phyloP scores from a whole-genome alignment of 2,113 vertebrate genomes.

The Meriones unguiculatus region DNA sequence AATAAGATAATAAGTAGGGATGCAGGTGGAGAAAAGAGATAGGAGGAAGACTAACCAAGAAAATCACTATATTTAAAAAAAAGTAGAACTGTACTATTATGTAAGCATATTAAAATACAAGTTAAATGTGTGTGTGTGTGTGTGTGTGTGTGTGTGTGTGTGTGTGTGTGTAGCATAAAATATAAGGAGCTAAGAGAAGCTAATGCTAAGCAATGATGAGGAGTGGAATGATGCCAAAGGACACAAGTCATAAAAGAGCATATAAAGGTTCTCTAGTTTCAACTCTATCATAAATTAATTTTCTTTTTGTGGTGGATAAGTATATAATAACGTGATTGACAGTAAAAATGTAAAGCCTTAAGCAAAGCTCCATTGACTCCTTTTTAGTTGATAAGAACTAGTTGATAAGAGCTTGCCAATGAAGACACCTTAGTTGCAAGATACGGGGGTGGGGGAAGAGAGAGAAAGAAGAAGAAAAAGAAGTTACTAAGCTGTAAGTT shows the following conservation, averaged over 20 bases:
- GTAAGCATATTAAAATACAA: background rate
- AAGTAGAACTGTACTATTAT: background rate
- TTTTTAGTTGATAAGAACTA: background rate
- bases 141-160: background rate
- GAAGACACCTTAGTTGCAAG: background rate
- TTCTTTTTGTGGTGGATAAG: background rate
- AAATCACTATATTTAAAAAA: background rate
- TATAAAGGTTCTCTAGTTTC: too few relatives aligned
- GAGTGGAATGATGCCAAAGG: background rate
- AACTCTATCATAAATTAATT: background rate
- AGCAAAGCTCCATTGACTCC: background rate
- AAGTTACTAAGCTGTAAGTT: background rate
- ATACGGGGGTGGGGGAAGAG: background rate
- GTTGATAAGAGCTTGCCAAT: background rate
- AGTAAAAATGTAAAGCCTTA: background rate
- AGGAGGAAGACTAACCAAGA: background rate
- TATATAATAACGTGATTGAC: background rate
- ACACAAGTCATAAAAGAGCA: background rate
- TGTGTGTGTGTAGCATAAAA: background rate
- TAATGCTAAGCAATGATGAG: background rate
- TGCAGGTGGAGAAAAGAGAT: background rate
- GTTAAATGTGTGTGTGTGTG: background rate
- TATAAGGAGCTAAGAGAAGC: too few relatives aligned
- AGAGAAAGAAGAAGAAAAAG: too few relatives aligned
- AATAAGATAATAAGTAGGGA: background rate